Evolutionary conservation across 2,113 vertebrate genomes (phyloP).

Genomic region (Sylvilagus bachmani): DNA sequence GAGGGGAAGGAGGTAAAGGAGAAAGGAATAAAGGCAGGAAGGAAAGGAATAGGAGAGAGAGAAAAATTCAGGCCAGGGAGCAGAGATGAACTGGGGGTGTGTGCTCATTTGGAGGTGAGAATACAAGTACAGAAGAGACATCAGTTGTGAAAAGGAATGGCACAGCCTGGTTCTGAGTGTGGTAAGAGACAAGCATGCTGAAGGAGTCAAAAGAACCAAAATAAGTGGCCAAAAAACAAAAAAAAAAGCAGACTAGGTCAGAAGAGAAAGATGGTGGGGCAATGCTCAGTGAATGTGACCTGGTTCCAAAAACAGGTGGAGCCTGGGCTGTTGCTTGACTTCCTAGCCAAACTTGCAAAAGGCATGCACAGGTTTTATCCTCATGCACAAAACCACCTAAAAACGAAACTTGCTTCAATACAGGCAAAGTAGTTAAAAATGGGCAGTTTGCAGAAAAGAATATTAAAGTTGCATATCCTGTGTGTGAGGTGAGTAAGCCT

Average conservation of each 20-base stretch:
- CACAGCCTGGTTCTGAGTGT: not conserved
- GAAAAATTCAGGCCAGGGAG: not conserved
- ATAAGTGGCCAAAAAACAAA: not conserved
- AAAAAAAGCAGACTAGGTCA: not conserved
- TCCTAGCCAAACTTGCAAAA: not conserved
- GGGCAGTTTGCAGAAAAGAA: not conserved
- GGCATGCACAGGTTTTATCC: not conserved
- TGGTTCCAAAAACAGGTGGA: not conserved
- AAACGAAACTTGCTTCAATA: not conserved
- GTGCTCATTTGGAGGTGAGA: conserved; percentile 14
- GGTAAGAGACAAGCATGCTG: not conserved
- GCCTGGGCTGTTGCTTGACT: not conserved
- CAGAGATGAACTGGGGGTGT: not conserved
- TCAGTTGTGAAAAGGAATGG: not conserved
- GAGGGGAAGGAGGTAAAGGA: fast-evolving
- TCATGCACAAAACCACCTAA: not conserved
- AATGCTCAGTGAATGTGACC: not conserved
- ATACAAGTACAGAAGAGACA: not conserved
- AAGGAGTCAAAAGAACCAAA: conserved; percentile 16
- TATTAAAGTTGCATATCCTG: not conserved
- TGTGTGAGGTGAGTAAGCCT: not conserved
- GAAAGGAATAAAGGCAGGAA: fast-evolving
- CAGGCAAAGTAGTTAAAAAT: not conserved
- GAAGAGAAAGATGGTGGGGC: not conserved
- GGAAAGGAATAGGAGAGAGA: fast-evolving